Base-by-base conservation (phyloP, 2,113 vertebrate genomes). In the Heteronetta atricapilla region DNA sequence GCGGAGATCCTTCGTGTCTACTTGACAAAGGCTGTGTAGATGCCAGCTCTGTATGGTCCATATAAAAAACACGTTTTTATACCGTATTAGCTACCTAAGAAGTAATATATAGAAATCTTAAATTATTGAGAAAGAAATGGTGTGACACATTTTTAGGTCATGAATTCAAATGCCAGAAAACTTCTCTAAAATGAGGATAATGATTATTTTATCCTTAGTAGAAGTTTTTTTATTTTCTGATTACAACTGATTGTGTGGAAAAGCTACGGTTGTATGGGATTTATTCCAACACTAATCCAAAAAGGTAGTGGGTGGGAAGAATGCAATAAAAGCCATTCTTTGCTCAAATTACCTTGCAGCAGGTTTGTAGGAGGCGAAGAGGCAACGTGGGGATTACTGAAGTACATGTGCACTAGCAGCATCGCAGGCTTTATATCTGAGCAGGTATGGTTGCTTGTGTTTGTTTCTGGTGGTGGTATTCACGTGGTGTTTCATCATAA, bases 401-500 rank as follows among this genome's bases (percentile, higher is more conserved):
- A 11, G 77, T 14, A 1, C 25, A 0, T 4, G 1, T 0, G 3
- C 33, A 8, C 50, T 55, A 15, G 4, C 60, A 8, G 84, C 52
- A 6, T 4, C 1, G 0, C 23, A 40, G n/a, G 36, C 55, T 34
- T 23, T 9, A 5, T 18, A 0, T 29, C 18, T 2, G 2, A 5
- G 26, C 18, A 2, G 77, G 17, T 6, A 1, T 0, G 3, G 62
- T 3, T 25, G 4, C 42, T 34, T 17, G 11, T n/a, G 12, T 4
- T 59, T 20, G 40, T 50, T 53, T 44, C 38, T 5, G 79, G 9
- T 5, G 44, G 28, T 3, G 68, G 20, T 5, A 46, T 3, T 53
- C 63, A 6, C 11, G 0, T 1, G 42, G 69, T 38, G 17, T 44
- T 40, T 3, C 1, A 6, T 8, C 0, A 0, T 3, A 3, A 22